Evolutionary conservation across 2,888 invertebrate species (phyloP).

Genomic region (Acheta domesticus): DNA sequence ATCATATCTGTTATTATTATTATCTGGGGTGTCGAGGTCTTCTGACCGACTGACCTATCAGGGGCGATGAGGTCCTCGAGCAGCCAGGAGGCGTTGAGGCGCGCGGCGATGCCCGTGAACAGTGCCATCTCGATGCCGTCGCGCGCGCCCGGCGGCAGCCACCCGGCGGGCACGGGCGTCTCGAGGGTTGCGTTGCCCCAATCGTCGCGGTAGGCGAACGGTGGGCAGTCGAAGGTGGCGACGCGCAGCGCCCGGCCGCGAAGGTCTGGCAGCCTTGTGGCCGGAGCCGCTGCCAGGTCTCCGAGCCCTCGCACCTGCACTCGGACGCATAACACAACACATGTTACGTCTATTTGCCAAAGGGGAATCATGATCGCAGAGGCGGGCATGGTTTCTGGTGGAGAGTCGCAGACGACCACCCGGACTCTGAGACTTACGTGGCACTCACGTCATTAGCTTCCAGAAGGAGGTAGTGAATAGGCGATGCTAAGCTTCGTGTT

Average conservation of each 20-base stretch:
- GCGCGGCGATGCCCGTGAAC: not conserved
- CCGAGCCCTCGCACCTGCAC: not conserved
- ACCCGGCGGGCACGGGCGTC: not conserved
- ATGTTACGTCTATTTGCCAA: no score
- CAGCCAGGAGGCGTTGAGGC: not conserved
- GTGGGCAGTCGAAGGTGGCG: not conserved
- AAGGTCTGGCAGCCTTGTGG: not conserved
- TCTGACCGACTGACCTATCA: no score
- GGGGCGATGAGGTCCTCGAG: not conserved
- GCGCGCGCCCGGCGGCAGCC: not conserved
- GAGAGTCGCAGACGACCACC: no score
- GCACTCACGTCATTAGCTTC: no score
- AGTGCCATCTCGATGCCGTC: not conserved
- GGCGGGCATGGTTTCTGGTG: no score
- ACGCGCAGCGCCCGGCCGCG: not conserved
- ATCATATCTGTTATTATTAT: no score
- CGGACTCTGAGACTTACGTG: no score
- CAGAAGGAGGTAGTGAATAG: no score
- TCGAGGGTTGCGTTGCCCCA: not conserved
- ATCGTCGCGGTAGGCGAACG: not conserved
- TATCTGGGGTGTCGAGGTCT: no score
- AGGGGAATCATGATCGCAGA: no score
- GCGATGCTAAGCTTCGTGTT: no score
- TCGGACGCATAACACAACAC: no score
- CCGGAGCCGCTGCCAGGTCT: not conserved